phyloP scores from a whole-genome alignment of 2,797 vertebrate species.

The Acanthis flammea region DNA sequence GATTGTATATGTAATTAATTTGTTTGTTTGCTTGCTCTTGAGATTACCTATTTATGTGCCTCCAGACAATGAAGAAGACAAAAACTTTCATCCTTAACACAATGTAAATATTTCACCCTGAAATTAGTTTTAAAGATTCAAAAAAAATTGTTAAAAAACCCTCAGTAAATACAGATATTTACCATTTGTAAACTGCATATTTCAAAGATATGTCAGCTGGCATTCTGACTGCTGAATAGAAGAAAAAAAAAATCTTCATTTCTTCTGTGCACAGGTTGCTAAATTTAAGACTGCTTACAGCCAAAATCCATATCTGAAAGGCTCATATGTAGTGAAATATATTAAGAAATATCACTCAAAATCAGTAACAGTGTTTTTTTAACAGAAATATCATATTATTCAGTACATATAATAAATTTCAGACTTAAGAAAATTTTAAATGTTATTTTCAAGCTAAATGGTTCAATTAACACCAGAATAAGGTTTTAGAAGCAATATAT shows the following conservation, averaged over 20 bases:
- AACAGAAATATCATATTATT: not conserved
- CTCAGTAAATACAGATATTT: not conserved
- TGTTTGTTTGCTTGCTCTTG: not conserved
- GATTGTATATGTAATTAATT: not conserved
- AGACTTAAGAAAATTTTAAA: not conserved
- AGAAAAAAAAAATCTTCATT: not conserved
- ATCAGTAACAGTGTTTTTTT: not conserved
- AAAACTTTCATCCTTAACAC: not conserved
- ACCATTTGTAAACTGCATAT: not conserved
- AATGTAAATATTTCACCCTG: not conserved
- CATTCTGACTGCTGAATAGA: not conserved
- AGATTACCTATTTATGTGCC: not conserved
- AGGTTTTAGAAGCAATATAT: not conserved
- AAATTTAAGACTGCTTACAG: not conserved
- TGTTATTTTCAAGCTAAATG: not conserved
- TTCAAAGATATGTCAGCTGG: not conserved
- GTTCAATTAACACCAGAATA: not conserved
- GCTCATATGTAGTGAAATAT: not conserved
- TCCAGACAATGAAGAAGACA: not conserved
- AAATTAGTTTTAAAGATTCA: not conserved
- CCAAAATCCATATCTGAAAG: not conserved
- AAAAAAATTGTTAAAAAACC: fast-evolving
- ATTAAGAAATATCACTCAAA: not conserved
- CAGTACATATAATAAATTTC: not conserved
- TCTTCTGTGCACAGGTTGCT: not conserved